Percentiles rank a stretch among this genome's conserved stretches.
Evolutionary conservation across 2,113 vertebrate species (phyloP).

Genomic region (Heterotis niloticus): DNA sequence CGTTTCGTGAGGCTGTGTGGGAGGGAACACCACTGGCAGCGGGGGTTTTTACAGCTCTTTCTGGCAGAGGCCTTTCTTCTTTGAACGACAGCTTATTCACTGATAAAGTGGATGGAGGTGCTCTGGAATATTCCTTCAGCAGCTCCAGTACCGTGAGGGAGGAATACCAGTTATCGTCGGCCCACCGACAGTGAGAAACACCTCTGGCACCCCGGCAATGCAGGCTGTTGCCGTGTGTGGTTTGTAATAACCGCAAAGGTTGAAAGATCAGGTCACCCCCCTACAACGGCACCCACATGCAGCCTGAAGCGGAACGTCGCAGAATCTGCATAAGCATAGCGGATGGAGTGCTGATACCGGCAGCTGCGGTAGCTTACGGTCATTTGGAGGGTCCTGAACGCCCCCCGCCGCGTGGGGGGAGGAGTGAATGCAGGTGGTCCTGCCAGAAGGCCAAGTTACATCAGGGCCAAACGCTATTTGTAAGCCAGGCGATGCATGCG

Average conservation of each 20-base stretch:
- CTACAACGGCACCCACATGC: not conserved
- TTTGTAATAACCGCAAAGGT: constrained; percentile 15
- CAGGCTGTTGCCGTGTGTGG: constrained; percentile 3
- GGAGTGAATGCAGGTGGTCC: not conserved
- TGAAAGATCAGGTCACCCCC: constrained; percentile 20
- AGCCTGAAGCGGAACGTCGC: constrained; percentile 5
- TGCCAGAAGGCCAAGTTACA: not conserved
- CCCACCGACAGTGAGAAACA: constrained; percentile 47
- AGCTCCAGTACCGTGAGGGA: constrained; percentile 54
- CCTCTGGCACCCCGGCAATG: constrained; percentile 50
- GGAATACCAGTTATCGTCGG: constrained; percentile 41
- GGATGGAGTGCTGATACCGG: not conserved
- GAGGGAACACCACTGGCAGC: not conserved
- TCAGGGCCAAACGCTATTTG: not conserved
- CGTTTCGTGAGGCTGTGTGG: not conserved
- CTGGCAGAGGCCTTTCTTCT: constrained; percentile 15
- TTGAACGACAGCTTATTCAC: constrained; percentile 62
- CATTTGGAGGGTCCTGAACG: constrained; percentile 11
- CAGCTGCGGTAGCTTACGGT: not conserved
- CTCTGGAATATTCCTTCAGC: constrained; percentile 60
- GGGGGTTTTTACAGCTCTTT: constrained; percentile 14
- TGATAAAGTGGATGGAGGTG: constrained; percentile 63
- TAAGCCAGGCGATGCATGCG: not conserved
- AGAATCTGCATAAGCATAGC: constrained; percentile 3
- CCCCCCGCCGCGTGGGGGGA: not conserved